Conservation (phyloP, 2,888 invertebrate species). For the Odontocolon sp. region DNA sequence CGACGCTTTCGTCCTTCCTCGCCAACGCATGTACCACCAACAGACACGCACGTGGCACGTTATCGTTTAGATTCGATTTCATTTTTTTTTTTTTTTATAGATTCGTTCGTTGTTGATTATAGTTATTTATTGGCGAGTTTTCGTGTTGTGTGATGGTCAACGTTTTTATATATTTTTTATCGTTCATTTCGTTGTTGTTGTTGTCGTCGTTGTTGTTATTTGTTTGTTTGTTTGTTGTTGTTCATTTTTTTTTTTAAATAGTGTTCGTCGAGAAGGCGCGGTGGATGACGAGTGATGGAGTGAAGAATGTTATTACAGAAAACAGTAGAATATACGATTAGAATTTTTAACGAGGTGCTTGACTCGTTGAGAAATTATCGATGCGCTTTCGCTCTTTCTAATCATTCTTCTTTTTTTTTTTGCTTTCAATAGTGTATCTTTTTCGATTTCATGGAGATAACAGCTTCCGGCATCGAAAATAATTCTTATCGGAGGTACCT, state of each 20-base stretch:
- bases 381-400: constrained; percentile 49
- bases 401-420: neutral
- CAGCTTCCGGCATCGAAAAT: neutral
- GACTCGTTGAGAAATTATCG: constrained; percentile 17
- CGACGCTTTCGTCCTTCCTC: constrained; percentile 94
- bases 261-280: constrained; percentile 45
- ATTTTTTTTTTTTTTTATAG: constrained; percentile 43
- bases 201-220: constrained; percentile 32
- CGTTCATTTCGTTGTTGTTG: constrained; percentile 17
- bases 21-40: constrained; percentile 80
- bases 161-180: constrained; percentile 25
- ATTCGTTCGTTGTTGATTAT: constrained; percentile 36
- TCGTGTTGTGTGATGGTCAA: constrained; percentile 9
- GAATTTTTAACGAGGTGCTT: constrained; percentile 66
- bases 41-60: constrained; percentile 77
- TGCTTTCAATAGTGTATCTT: neutral
- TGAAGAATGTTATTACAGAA: constrained; percentile 66
- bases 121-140: constrained; percentile 38
- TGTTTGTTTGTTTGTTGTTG: constrained; percentile 42
- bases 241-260: constrained; percentile 73
- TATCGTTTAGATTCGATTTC: constrained; percentile 68
- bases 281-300: constrained; percentile 71
- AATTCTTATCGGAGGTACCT: constrained; percentile 38
- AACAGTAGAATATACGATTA: constrained; percentile 75
- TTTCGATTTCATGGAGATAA: neutral